Evolutionary conservation across 2,888 invertebrate species (phyloP).

Genomic region (Tridacna crocea): DNA sequence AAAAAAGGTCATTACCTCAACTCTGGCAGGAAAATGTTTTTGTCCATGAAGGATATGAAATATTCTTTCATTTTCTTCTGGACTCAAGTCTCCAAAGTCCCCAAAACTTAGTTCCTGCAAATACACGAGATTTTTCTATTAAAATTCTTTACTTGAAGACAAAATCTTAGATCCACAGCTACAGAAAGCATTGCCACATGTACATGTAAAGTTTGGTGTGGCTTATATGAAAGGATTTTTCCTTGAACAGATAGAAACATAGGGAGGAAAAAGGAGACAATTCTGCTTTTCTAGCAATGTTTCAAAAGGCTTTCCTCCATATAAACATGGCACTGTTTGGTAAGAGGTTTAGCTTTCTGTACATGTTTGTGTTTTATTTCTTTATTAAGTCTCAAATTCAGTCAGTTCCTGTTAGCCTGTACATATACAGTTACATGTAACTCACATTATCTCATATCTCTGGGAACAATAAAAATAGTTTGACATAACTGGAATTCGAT

Average conservation of each 20-base stretch:
- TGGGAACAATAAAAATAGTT: too few relatives aligned
- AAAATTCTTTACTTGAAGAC: neutral
- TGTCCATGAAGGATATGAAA: constrained; percentile 68
- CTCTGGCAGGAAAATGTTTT: constrained; percentile 34
- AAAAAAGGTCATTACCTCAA: constrained; percentile 36
- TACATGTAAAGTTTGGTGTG: neutral
- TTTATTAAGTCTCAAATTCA: too few relatives aligned
- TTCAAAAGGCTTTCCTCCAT: too few relatives aligned
- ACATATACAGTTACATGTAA: too few relatives aligned
- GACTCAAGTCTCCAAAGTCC: constrained; percentile 69
- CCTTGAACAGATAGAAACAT: neutral
- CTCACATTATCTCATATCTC: too few relatives aligned
- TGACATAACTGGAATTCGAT: too few relatives aligned
- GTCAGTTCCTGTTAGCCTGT: too few relatives aligned
- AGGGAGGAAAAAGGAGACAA: neutral
- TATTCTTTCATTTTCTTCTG: constrained; percentile 66
- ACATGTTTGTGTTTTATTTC: too few relatives aligned
- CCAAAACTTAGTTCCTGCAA: constrained; percentile 71
- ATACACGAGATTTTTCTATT: neutral
- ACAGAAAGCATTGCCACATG: neutral
- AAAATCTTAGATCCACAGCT: neutral
- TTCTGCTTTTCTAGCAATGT: constrained; percentile 1
- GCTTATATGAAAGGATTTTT: neutral
- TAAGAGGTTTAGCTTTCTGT: too few relatives aligned
- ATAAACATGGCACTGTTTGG: too few relatives aligned